phyloP scores from a whole-genome alignment of 2,888 invertebrate species.

The Caenorhabditis panamensis region DNA sequence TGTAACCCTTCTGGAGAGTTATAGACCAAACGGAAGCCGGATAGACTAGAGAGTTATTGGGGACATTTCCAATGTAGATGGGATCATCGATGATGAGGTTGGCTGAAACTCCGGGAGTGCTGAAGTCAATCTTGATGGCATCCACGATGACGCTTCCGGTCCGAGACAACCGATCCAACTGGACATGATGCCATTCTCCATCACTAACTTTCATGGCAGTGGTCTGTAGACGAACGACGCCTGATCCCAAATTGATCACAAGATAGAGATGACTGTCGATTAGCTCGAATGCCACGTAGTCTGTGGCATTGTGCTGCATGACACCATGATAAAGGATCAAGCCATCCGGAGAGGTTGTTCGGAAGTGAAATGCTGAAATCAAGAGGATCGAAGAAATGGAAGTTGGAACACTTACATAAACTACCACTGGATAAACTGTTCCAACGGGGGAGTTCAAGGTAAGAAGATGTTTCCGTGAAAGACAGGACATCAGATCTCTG shows the following conservation, averaged over 20 bases:
- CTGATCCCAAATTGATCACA: constrained; percentile 93
- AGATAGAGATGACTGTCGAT: constrained; percentile 94
- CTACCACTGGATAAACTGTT: constrained; percentile 78
- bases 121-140: constrained; percentile 78
- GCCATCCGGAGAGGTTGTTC: constrained; percentile 95
- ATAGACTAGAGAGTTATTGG: constrained; percentile 60
- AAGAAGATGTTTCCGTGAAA: constrained; percentile 69
- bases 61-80: constrained; percentile 59
- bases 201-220: constrained; percentile 75
- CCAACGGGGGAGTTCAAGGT: constrained; percentile 76
- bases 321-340: constrained; percentile 89
- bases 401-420: constrained; percentile 64
- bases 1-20: constrained; percentile 71
- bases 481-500: constrained; percentile 77
- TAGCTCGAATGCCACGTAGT: constrained; percentile 94
- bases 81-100: constrained; percentile 76
- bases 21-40: constrained; percentile 71
- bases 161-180: constrained; percentile 77
- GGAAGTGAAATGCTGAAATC: constrained; percentile 85
- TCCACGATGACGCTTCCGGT: constrained; percentile 78
- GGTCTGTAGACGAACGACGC: constrained; percentile 87
- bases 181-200: constrained; percentile 78
- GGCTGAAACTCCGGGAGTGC: constrained; percentile 79
- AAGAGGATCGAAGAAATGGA: neutral
- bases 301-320: constrained; percentile 81